Evolutionary conservation across 2,797 vertebrate species (phyloP).

Genomic region (Melanogrammus aeglefinus): DNA sequence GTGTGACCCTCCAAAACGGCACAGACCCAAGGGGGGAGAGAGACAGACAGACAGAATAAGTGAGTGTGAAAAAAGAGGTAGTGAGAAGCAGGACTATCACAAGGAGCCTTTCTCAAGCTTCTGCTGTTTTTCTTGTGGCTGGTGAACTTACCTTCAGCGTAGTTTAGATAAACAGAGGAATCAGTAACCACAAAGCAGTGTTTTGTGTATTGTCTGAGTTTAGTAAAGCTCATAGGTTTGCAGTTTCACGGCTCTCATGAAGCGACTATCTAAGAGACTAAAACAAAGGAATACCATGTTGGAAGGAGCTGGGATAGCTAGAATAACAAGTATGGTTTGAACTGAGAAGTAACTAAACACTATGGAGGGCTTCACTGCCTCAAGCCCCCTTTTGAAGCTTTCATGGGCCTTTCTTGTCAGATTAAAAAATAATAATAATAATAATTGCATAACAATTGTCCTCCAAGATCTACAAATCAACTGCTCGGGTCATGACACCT

Average conservation of each 20-base stretch:
- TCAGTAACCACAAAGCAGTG: not conserved
- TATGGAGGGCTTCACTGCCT: constrained; percentile 33
- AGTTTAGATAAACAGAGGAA: constrained; percentile 28
- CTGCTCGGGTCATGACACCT: constrained; percentile 58
- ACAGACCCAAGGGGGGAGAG: constrained; percentile 50
- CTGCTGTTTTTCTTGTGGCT: constrained; percentile 34
- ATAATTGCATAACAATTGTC: constrained; percentile 51
- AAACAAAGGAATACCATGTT: not conserved
- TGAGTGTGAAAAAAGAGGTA: constrained; percentile 28
- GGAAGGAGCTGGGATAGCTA: not conserved
- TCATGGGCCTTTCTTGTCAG: constrained; percentile 22
- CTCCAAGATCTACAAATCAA: constrained; percentile 53
- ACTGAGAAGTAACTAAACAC: constrained; percentile 23
- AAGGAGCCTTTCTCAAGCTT: constrained; percentile 58
- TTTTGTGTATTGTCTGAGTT: not conserved
- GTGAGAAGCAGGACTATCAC: constrained; percentile 36
- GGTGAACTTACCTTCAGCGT: constrained; percentile 19
- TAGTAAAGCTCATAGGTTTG: not conserved
- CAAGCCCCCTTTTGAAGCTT: constrained; percentile 34
- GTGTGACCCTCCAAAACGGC: constrained; percentile 65
- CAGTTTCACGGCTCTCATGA: not conserved
- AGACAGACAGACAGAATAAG: constrained; percentile 23
- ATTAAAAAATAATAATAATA: constrained; percentile 34
- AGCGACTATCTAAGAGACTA: not conserved
- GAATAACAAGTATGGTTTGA: not conserved